Percentiles rank a stretch among this genome's conserved stretches.
Evolutionary conservation across 1,140 invertebrate species (phyloP).

Genomic region (Pemphigus obesinymphae): DNA sequence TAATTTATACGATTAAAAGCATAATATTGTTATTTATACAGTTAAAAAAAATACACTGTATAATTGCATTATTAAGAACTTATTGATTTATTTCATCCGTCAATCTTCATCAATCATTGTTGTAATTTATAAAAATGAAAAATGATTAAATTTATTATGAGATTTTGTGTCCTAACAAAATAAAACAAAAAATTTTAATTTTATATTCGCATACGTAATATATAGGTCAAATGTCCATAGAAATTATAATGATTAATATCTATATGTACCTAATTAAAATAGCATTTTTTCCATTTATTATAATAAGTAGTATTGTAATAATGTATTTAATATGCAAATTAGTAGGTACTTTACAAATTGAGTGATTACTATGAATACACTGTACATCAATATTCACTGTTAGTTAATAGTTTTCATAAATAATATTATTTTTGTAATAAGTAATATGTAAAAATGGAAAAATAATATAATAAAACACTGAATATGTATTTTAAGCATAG

Average conservation of each 20-base stretch:
- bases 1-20: no score
- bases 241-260: constrained; percentile 2
- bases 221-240: not conserved
- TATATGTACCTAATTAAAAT: not conserved
- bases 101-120: not conserved
- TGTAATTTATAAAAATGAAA: not conserved
- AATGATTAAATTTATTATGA: not conserved
- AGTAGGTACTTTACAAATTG: not conserved
- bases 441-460: no score
- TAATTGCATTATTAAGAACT: not conserved
- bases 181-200: not conserved
- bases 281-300: not conserved
- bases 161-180: not conserved
- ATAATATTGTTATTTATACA: no score
- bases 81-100: not conserved
- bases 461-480: not conserved
- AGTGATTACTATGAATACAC: not conserved
- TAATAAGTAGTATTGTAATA: no score
- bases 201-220: not conserved
- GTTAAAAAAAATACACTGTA: not conserved
- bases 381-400: not conserved
- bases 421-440: not conserved
- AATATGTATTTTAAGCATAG: not conserved
- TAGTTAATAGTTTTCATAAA: not conserved
- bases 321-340: not conserved